Evolutionary conservation across 1,140 invertebrate genomes (phyloP).

Genomic region (Wiebesia pumilae): DNA sequence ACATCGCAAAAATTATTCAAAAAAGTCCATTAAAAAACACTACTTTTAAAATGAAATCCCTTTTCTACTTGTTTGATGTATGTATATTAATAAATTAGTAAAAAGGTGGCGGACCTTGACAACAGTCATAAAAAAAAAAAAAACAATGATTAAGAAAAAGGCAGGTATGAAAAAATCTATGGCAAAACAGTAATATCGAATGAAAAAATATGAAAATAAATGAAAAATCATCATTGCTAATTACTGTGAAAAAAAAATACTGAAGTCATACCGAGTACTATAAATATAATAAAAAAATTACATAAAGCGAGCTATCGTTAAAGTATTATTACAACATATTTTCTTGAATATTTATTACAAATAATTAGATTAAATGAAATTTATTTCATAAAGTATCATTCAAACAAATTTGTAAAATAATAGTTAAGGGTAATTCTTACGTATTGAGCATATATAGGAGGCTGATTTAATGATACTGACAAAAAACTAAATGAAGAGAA

Average conservation of each 20-base stretch:
- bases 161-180: too few species aligned
- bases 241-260: not conserved
- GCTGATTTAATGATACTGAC: constrained; percentile 23
- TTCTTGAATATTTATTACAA: not conserved
- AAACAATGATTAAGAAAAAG: too few species aligned
- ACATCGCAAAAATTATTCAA: not conserved
- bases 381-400: not conserved
- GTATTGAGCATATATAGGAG: constrained; percentile 28
- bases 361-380: not conserved
- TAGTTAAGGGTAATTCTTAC: not conserved
- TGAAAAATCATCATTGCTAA: not conserved
- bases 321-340: not conserved
- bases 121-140: too few species aligned
- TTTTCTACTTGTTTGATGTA: too few species aligned
- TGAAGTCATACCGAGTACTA: too few species aligned
- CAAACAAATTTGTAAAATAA: not conserved
- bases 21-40: too few species aligned
- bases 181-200: too few species aligned
- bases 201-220: not conserved
- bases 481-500: constrained; percentile 13
- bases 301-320: not conserved
- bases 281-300: too few species aligned
- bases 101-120: too few species aligned
- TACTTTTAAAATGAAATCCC: too few species aligned
- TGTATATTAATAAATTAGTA: too few species aligned